Base-by-base conservation (phyloP, 1,140 invertebrate species). In the Diorhabda elongata region DNA sequence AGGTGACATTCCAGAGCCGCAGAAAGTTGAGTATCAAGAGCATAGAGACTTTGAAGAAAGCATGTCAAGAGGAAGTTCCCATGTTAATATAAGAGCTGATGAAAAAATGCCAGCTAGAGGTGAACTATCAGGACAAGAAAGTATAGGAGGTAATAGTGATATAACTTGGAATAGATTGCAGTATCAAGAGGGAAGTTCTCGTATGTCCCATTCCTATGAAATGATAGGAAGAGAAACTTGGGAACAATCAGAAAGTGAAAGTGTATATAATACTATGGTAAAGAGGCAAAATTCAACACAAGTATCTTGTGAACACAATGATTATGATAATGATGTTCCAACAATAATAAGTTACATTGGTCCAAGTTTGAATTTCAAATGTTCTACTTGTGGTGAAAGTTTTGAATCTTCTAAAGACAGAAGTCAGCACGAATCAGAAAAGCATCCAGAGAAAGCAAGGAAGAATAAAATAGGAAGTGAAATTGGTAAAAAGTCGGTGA, bases 91-190 rank as follows among this genome's bases (percentile, higher is more conserved):
- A 73, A 87, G 90, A 71, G 88, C 92, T 0, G 91, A 94, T 76
- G 92, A 94, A 79, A 88, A 87, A 64, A 93, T 94, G 91, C 92
- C 92, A 45, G 88, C 92, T 0, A 85, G 90, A 71, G 92, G 91
- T 5, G 92, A 93, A 81, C 83, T 93, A 7, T 92, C 91, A 4
- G 91, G 90, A 44, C 91, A 92, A 78, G 92, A 93, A 71, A 93
- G 91, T 81, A 90, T 92, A 75, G 91, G 90, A 7, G 77, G 73
- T 44, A 71, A 74, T 4, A 80, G 76, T 71, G 80, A 80, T 66
- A 70, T 76, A 26, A 74, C 75, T 9, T 79, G 79, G 76, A 78
- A 75, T 67, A 67, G 77, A n/a, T 68, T 78, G 7, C 75, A 77
- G 11, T 79, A 77, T 69, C 74, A 77, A 67, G 76, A 81, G 69